phyloP scores from a whole-genome alignment of 1,140 invertebrate species.

The Proales similis region DNA sequence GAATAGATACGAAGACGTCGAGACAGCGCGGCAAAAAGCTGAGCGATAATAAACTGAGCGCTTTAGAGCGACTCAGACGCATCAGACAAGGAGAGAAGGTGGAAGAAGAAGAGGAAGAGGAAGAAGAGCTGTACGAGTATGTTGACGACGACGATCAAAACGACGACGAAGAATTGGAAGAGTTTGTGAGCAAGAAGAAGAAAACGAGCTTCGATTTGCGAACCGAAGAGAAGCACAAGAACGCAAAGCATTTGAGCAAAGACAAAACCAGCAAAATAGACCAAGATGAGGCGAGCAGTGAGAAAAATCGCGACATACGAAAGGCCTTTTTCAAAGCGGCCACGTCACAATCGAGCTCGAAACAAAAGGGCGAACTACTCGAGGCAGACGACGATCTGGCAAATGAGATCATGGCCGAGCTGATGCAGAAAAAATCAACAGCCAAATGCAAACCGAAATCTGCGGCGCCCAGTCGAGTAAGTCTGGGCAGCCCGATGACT shows the following conservation, averaged over 20 bases:
- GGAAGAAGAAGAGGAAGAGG: slow-evolving; percentile 31
- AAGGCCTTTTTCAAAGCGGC: slow-evolving; percentile 11
- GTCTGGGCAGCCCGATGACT: not conserved
- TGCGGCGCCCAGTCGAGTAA: not conserved
- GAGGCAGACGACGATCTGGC: slow-evolving; percentile 25
- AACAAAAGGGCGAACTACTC: slow-evolving; percentile 10
- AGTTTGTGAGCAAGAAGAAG: not conserved
- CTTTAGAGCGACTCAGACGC: slow-evolving; percentile 35
- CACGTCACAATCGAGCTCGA: not conserved
- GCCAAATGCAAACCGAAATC: not conserved
- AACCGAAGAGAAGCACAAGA: too few species aligned
- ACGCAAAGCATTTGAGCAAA: slow-evolving; percentile 9
- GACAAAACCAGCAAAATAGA: slow-evolving; percentile 4
- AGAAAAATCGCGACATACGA: slow-evolving; percentile 7
- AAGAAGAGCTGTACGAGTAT: slow-evolving; percentile 34
- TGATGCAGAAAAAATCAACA: slow-evolving; percentile 12
- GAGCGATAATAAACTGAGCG: slow-evolving; percentile 29
- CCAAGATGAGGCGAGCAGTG: slow-evolving; percentile 2
- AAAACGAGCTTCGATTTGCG: too few species aligned
- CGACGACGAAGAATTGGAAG: not conserved
- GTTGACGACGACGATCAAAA: slow-evolving; percentile 14
- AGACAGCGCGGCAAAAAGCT: slow-evolving; percentile 12
- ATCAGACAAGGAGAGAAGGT: slow-evolving; percentile 28
- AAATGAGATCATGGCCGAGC: slow-evolving; percentile 33
- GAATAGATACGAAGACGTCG: not conserved